phyloP scores from a whole-genome alignment of 2,113 vertebrate genomes.

The Leuciscus idus region DNA sequence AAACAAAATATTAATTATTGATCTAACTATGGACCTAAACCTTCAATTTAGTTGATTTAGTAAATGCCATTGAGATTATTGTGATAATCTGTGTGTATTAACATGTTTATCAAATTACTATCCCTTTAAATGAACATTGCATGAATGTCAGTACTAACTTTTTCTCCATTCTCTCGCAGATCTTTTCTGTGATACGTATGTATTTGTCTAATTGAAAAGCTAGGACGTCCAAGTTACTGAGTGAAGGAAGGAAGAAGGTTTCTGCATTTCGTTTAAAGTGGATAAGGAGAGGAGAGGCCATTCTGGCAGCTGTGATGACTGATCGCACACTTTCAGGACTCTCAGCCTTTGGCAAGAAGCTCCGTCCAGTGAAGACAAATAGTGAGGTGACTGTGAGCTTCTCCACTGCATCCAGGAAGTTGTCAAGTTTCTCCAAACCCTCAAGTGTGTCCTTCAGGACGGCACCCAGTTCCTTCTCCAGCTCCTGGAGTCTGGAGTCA shows the following conservation, averaged over 20 bases:
- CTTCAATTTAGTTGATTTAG: background rate
- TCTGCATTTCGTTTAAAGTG: constrained; percentile 67
- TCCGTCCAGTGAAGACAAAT: constrained; percentile 64
- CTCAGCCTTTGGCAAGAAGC: constrained; percentile 54
- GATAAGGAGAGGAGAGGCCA: constrained; percentile 64
- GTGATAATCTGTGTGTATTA: background rate
- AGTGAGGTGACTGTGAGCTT: constrained; percentile 72
- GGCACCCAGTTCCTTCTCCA: constrained; percentile 63
- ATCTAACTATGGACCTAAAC: background rate
- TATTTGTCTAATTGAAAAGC: constrained; percentile 69
- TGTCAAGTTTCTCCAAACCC: constrained; percentile 65
- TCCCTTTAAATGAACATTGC: background rate
- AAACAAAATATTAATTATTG: background rate
- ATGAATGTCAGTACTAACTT: background rate
- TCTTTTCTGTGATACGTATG: constrained; percentile 58
- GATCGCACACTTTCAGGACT: constrained; percentile 47
- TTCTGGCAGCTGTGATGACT: constrained; percentile 57
- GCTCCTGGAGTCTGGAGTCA: constrained; percentile 46
- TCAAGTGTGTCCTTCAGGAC: constrained; percentile 62
- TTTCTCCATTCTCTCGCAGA: constrained; percentile 63
- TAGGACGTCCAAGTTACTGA: constrained; percentile 67
- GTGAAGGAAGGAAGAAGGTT: constrained; percentile 65
- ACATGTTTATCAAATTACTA: background rate
- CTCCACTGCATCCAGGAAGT: constrained; percentile 74
- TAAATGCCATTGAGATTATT: background rate